Evolutionary conservation across 1,140 invertebrate genomes (phyloP), one percentile per base, ranked within the genome.

Genomic region (Brachionus manjavacas): DNA sequence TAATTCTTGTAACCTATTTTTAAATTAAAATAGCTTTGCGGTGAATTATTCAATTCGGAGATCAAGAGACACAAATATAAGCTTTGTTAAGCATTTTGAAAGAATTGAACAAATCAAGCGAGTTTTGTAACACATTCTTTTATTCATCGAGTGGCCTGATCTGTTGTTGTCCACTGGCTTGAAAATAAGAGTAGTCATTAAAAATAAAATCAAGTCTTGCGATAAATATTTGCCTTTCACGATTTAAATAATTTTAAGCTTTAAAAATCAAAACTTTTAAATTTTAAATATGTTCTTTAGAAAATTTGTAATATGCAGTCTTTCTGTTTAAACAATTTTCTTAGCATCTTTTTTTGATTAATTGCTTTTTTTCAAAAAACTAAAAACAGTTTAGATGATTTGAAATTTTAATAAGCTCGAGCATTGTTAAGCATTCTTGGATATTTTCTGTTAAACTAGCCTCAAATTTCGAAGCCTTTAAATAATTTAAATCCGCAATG

Each of bases 361-460:
- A 64, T 25, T 28, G 4, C 28, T 66, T 28, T 66, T 31, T 66
- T 66, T 66, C 28, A 3, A 23, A 12, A 66, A 66, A 35, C 31
- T 35, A 6, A 35, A 35, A 35, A 35, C 31, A 35, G 31, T 35
- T 35, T 6, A 35, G 31, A 35, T 35, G 31, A 35, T 35, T 35
- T 35, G 31, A 35, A 35, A 35, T 35, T 35, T 35, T 35, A 35
- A 35, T 7, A 35, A 6, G 6, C 31, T 35, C 31, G 7, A 35
- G 31, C 31, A 35, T 35, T 35, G 6, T 88, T 90, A 46, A 91
- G 91, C 16, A 41, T 90, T 39, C 80, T 89, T 8, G 88, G 88
- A 8, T 35, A 35, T 35, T 35, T 35, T 35, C 31, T 35, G 31
- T 35, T 6, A 35, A 35, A 35, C 31, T 35, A 35, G 31, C 31